phyloP scores from a whole-genome alignment of 2,888 invertebrate genomes.

The Apodemia hepburni region DNA sequence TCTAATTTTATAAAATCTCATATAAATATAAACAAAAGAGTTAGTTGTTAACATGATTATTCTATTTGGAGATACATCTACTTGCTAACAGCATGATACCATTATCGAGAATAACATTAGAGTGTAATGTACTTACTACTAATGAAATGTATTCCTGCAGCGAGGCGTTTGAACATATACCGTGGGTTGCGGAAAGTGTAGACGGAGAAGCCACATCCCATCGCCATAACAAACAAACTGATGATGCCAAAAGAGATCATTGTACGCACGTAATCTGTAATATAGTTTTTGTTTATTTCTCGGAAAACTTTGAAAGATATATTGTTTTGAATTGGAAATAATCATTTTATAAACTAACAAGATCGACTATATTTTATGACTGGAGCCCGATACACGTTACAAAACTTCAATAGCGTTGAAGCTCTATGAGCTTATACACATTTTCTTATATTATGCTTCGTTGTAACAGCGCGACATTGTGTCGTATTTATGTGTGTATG shows the following conservation, averaged over 20 bases:
- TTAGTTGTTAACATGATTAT: not conserved
- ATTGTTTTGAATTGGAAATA: no score
- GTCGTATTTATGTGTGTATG: no score
- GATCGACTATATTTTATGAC: no score
- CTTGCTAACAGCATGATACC: not conserved
- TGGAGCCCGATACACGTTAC: no score
- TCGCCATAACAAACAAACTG: constrained; percentile 88
- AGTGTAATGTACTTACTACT: constrained; percentile 81
- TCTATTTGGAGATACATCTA: not conserved
- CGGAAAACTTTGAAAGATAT: not conserved
- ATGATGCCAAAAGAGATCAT: constrained; percentile 92
- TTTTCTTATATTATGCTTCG: no score
- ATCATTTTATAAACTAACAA: no score
- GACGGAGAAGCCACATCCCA: constrained; percentile 90
- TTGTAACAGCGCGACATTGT: no score
- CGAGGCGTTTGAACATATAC: constrained; percentile 93
- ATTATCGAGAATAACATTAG: not conserved
- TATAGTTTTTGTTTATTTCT: not conserved
- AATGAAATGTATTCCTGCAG: constrained; percentile 91
- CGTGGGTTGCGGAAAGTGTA: constrained; percentile 92
- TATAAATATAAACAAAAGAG: constrained; percentile 18
- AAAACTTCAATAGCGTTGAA: no score
- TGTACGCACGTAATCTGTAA: constrained; percentile 89
- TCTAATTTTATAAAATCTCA: no score
- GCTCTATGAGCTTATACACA: no score